Evolutionary conservation across 2,797 vertebrate species (phyloP), one percentile per base, ranked within the genome.

Genomic region (Sternarchorhynchus goeldii): DNA sequence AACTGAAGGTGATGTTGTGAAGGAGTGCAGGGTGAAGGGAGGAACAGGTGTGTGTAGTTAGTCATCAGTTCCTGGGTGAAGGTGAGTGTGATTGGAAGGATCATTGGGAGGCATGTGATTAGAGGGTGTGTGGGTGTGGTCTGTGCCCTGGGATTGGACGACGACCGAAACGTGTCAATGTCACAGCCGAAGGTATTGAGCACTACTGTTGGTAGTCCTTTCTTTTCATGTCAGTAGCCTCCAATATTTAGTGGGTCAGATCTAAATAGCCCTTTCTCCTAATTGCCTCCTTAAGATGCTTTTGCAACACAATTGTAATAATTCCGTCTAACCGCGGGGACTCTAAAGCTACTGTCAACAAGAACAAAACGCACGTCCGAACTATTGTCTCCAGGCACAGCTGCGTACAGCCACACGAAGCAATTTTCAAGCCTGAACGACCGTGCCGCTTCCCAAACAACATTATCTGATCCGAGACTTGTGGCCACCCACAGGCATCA

Each of bases 381-480:
- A 57, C 70, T 77, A 63, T 81, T 83, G 76, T 80, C 81, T 82
- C 81, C 41, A n/a, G 56, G 69, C 67, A 67, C 71, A 78, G 72
- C 74, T 68, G 70, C 73, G 77, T 80, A 76, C 68, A 25, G 50
- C 45, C 21, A 59, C 69, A 70, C 69, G 62, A 78, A 78, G 78
- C 50, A 29, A 63, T 80, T 81, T 80, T 82, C 73, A 84, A 80
- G 77, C 50, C 74, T 79, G 79, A 69, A 58, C 64, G 76, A 31
- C 21, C 75, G 66, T 79, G 74, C 75, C 69, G 62, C 81, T 82
- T 83, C 73, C 77, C 80, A 83, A 80, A 84, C 70, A 83, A 79
- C 17, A 68, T 81, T 78, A 86, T 83, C 67, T 73, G 80, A 80
- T 81, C 73, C 75, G 63, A 77, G 79, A 76, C 64, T 77, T 77